Percentiles rank a stretch among this genome's conserved stretches.
These are phyloP conservation scores for Hemitrygon akajei DNA, from an alignment of 2,797 vertebrate species.

Conservation along the genomic window DNA sequence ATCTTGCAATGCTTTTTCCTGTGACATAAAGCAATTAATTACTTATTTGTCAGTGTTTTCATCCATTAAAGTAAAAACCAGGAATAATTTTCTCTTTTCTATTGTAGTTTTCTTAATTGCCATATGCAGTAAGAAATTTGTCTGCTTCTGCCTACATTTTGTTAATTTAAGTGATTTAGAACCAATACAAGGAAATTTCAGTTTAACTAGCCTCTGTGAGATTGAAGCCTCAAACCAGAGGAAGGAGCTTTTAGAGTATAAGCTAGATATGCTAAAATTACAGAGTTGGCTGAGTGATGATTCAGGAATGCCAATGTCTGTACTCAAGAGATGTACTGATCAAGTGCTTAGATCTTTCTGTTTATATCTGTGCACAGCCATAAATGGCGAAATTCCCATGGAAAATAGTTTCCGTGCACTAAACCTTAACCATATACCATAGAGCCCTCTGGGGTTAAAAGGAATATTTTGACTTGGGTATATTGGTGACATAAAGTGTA, in stretches of 20 bases:
- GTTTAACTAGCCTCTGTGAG: background rate
- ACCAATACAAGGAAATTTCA: background rate
- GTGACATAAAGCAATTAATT: background rate
- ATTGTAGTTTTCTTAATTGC: background rate
- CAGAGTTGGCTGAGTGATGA: background rate
- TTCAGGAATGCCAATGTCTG: background rate
- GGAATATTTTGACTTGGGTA: background rate
- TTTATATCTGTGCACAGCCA: background rate
- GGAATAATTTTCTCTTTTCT: background rate
- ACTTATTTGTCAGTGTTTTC: background rate
- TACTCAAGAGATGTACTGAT: background rate
- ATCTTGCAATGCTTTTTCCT: background rate
- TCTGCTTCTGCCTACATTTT: background rate
- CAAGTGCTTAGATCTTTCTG: background rate
- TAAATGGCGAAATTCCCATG: background rate
- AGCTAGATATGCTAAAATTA: background rate
- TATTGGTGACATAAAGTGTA: background rate
- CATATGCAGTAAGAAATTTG: background rate
- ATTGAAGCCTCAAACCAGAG: background rate
- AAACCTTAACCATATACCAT: background rate
- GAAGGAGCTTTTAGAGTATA: background rate
- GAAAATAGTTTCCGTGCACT: background rate
- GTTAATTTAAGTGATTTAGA: background rate
- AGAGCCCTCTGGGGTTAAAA: background rate
- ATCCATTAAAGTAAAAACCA: background rate